Evolutionary conservation across 2,113 vertebrate species (phyloP), one percentile per base, ranked within the genome.

Genomic region (Tricholaema leucomelas): DNA sequence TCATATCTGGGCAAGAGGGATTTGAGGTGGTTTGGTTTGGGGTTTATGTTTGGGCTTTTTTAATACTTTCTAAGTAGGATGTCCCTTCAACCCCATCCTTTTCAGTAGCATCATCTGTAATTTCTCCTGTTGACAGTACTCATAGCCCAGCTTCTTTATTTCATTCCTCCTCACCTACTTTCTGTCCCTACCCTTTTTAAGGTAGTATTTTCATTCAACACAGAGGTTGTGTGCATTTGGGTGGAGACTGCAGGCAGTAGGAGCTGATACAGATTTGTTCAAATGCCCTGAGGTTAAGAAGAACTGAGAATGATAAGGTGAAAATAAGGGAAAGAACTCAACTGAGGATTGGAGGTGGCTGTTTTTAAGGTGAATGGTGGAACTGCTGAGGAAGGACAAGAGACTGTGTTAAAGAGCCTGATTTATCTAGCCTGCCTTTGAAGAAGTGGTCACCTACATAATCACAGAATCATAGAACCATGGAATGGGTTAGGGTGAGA

Each of bases 81-180:
- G 12, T 10, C 71, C 28, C 8, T 89, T 30, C 3, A 56, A 8
- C 19, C 6, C 5, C 2, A 6, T 17, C 19, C 40, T 40, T 9
- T 78, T 66, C 23, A 31, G 3, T 2, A 0, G 19, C 6, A 67
- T 15, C 1, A 33, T 15, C 15, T 25, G 17, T 20, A 50, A 1
- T 5, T 56, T 60, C 52, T 61, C 10, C 18, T 50, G 3, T 1
- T 54, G 40, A 5, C 2, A 8, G 4, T 8, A 9, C 11, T 67
- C 2, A 2, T 4, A 5, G 13, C 15, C 4, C 2, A 11, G 8
- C 11, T 40, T 24, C 15, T 8, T 31, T 2, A 5, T 3, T 38
- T 27, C 7, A 19, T 27, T 69, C 20, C 46, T 69, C 55, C 59
- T 40, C 11, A 1, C 3, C 6, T 5, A 6, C 2, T 72, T 8